Evolutionary conservation across 2,888 invertebrate genomes (phyloP).

Genomic region (Gnatocerus cornutus): DNA sequence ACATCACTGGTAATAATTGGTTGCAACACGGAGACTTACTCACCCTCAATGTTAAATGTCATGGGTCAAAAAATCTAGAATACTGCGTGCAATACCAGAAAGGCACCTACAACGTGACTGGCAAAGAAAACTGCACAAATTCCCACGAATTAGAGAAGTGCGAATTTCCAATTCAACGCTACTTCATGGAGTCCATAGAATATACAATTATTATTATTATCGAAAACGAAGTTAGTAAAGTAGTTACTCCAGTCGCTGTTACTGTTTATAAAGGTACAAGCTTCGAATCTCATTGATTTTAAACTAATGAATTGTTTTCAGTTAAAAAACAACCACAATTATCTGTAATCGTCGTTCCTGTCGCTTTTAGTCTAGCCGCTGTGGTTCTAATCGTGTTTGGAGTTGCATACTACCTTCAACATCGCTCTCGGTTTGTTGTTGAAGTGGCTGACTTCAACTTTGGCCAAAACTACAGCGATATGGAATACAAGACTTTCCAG

Average conservation of each 20-base stretch:
- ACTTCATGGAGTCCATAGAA: slow-evolving; percentile 79
- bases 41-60: slow-evolving; percentile 80
- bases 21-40: slow-evolving; percentile 86
- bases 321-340: slow-evolving; percentile 86
- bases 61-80: slow-evolving; percentile 82
- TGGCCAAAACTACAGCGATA: slow-evolving; percentile 83
- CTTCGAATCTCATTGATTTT: no score
- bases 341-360: slow-evolving; percentile 91
- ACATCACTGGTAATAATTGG: slow-evolving; percentile 86
- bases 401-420: slow-evolving; percentile 89
- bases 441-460: slow-evolving; percentile 96
- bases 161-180: slow-evolving; percentile 79
- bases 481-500: slow-evolving; percentile 90
- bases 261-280: slow-evolving; percentile 88
- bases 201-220: slow-evolving; percentile 87
- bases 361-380: slow-evolving; percentile 86
- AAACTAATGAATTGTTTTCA: slow-evolving; percentile 68
- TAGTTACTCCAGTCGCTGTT: slow-evolving; percentile 81
- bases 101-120: slow-evolving; percentile 82
- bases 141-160: slow-evolving; percentile 71
- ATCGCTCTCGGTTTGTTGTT: slow-evolving; percentile 82
- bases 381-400: slow-evolving; percentile 90
- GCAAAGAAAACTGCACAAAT: slow-evolving; percentile 82
- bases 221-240: slow-evolving; percentile 83
- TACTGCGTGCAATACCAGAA: slow-evolving; percentile 80